A percentile compares a stretch with the other conserved stretches of the same genome.
phyloP scores from a whole-genome alignment of 1,140 invertebrate species.

The Musca domestica region DNA sequence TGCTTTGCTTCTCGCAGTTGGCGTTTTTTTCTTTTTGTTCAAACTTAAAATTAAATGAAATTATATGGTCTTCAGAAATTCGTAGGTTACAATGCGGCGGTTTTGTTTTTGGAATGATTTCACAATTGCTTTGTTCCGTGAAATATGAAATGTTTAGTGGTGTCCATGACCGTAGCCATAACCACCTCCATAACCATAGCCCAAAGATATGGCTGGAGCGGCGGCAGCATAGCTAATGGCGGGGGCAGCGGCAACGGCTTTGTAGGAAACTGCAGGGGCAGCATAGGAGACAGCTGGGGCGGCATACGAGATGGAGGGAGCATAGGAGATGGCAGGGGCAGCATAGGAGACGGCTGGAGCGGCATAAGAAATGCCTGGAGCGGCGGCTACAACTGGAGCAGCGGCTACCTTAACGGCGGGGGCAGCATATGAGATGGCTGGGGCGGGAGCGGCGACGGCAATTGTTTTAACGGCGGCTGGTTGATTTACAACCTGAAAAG shows the following conservation, averaged over 20 bases:
- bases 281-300: conserved; percentile 44
- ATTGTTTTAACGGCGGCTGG: conserved; percentile 18
- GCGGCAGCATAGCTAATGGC: conserved; percentile 1
- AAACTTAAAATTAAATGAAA: no score
- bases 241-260: conserved; percentile 24
- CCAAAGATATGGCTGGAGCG: no score
- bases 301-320: conserved; percentile 37
- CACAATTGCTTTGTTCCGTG: no score
- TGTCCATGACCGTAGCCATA: background rate
- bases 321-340: conserved; percentile 28
- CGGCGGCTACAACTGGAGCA: conserved; percentile 30
- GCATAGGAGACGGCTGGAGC: conserved; percentile 24
- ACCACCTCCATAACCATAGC: conserved; percentile 5
- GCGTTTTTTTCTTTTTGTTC: no score
- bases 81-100: no score
- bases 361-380: conserved; percentile 30
- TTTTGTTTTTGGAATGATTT: no score
- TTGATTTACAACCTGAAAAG: background rate
- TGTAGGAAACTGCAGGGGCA: conserved; percentile 34
- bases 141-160: no score
- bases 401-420: conserved; percentile 21
- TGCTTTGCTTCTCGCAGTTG: no score
- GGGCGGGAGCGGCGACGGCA: conserved; percentile 34
- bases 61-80: no score
- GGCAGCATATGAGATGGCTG: conserved; percentile 22